phyloP scores from a whole-genome alignment of 1,140 invertebrate species.

The Asbolus verrucosus region DNA sequence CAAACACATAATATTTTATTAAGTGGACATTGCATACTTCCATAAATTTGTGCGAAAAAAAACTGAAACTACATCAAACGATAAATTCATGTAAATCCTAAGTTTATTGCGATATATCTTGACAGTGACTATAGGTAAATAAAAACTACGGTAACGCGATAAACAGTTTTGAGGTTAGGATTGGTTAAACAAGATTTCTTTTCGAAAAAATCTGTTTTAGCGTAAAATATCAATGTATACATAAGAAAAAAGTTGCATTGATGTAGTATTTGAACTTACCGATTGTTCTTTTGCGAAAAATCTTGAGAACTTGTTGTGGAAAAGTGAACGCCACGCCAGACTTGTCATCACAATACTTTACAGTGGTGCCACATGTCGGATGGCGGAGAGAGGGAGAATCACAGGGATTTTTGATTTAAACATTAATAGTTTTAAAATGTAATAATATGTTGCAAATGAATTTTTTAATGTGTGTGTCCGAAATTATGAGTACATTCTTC shows the following conservation, averaged over 20 bases:
- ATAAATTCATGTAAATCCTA: slow-evolving; percentile 11
- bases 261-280: slow-evolving; percentile 1
- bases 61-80: not conserved
- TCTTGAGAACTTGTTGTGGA: not conserved
- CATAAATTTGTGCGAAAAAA: not conserved
- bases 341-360: slow-evolving; percentile 52
- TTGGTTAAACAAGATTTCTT: not conserved
- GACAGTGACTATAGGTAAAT: not conserved
- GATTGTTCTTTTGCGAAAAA: slow-evolving; percentile 4
- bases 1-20: slow-evolving; percentile 19
- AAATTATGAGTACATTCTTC: no score
- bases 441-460: not conserved
- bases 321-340: slow-evolving; percentile 53
- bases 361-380: slow-evolving; percentile 38
- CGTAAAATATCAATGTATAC: no score
- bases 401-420: slow-evolving; percentile 7
- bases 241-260: no score
- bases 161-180: slow-evolving; percentile 57
- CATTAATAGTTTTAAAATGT: not conserved
- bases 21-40: not conserved
- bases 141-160: slow-evolving; percentile 55
- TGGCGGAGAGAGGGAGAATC: not conserved
- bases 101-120: slow-evolving; percentile 5
- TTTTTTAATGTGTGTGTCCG: no score
- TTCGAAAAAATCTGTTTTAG: no score